Conservation (phyloP, 1,140 invertebrate species). For the Leucophenga varia region DNA sequence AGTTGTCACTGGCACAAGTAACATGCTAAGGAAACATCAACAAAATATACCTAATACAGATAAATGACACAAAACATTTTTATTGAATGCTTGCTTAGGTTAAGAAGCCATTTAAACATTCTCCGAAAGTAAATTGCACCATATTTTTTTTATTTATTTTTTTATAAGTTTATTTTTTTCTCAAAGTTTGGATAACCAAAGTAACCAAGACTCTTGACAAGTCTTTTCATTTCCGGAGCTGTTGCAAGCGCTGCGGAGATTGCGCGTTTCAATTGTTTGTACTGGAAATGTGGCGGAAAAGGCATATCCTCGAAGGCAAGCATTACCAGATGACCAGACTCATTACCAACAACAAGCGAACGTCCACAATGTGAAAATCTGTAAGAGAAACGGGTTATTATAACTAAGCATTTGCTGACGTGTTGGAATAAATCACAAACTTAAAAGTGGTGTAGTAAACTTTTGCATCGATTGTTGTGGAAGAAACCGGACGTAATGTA, state of each 20-base stretch:
- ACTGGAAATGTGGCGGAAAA: slow-evolving; percentile 67
- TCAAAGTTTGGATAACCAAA: slow-evolving; percentile 37
- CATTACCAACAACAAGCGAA: slow-evolving; percentile 67
- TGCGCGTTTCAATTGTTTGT: slow-evolving; percentile 61
- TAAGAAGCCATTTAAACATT: too few species aligned
- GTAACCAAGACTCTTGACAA: slow-evolving; percentile 61
- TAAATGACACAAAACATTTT: too few species aligned
- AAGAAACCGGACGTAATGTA: slow-evolving; percentile 64
- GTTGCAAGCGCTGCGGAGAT: slow-evolving; percentile 65
- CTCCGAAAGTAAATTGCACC: too few species aligned
- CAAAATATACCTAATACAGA: too few species aligned
- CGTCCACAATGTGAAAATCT: slow-evolving; percentile 67
- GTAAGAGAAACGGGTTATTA: not conserved
- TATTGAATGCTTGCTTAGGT: too few species aligned
- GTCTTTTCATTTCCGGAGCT: slow-evolving; percentile 61
- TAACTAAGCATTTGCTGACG: not conserved
- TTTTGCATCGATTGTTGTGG: slow-evolving; percentile 49
- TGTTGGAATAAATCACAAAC: slow-evolving; percentile 12
- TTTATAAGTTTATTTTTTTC: not conserved
- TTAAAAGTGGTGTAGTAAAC: slow-evolving; percentile 46
- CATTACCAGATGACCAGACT: slow-evolving; percentile 64
- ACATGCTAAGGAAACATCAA: too few species aligned
- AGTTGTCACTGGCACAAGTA: too few species aligned
- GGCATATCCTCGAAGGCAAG: slow-evolving; percentile 70
- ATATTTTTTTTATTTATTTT: too few species aligned